Conservation (phyloP, 2,888 invertebrate genomes). For the Argyresthia albistria region DNA sequence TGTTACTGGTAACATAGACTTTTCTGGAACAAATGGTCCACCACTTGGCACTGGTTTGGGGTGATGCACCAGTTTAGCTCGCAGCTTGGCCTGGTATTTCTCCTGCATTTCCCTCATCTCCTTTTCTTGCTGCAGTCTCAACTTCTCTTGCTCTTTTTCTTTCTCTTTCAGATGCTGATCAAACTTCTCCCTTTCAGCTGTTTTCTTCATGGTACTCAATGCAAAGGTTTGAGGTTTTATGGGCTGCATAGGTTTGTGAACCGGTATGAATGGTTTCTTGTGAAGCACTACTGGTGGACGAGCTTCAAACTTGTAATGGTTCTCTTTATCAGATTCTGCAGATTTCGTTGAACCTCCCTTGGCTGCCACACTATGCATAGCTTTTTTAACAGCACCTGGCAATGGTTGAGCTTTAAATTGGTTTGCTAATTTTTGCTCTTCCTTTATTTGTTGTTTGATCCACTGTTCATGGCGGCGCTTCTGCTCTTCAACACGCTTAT, state of each 20-base stretch:
- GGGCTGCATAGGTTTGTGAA: constrained; percentile 51
- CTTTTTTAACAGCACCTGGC: constrained; percentile 64
- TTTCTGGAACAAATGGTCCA: constrained; percentile 61
- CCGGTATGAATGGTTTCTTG: constrained; percentile 77
- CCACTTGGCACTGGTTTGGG: constrained; percentile 74
- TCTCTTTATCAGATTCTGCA: constrained; percentile 53
- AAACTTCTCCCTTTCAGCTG: constrained; percentile 73
- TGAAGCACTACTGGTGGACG: constrained; percentile 73
- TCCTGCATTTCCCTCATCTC: constrained; percentile 57
- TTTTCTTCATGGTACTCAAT: constrained; percentile 76
- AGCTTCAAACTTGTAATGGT: constrained; percentile 72
- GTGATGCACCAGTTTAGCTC: constrained; percentile 73
- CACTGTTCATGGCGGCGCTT: constrained; percentile 72
- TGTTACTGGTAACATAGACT: constrained; percentile 69
- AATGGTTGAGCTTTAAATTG: constrained; percentile 81
- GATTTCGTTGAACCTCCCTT: constrained; percentile 36
- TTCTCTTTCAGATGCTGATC: constrained; percentile 69
- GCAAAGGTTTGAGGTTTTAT: constrained; percentile 65
- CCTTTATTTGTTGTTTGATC: constrained; percentile 71
- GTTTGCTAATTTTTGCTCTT: constrained; percentile 71
- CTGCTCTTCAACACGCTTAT: constrained; percentile 72
- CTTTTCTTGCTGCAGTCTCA: constrained; percentile 41
- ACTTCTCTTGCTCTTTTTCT: constrained; percentile 58
- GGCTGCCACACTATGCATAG: constrained; percentile 32
- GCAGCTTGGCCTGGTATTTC: constrained; percentile 57